Conservation (phyloP, 2,888 invertebrate genomes). For the Cetonia aurata region DNA sequence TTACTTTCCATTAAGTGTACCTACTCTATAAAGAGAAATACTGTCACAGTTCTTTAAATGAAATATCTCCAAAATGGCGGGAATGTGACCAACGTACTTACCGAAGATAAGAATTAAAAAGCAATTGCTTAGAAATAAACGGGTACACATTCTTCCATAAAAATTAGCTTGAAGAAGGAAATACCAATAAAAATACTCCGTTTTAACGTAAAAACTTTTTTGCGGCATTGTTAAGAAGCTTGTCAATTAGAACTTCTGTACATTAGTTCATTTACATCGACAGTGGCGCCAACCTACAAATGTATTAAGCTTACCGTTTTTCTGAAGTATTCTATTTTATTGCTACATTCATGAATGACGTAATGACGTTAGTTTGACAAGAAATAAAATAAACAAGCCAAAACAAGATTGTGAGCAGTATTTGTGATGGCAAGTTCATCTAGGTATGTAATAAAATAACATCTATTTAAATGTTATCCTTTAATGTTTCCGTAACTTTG, state of each 20-base stretch:
- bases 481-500: background rate
- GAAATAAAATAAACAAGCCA: conserved; percentile 27
- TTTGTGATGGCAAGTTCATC: conserved; percentile 75
- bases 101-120: too few species aligned
- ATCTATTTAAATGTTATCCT: conserved; percentile 1
- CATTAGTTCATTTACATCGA: background rate
- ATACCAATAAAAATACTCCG: too few species aligned
- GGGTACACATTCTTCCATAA: too few species aligned
- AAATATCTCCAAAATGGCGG: too few species aligned
- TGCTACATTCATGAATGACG: conserved; percentile 20
- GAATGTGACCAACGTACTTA: too few species aligned
- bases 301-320: background rate
- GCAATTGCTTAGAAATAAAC: too few species aligned
- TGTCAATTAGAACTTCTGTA: background rate
- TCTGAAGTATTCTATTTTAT: background rate
- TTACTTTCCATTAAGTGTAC: too few species aligned
- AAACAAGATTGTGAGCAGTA: background rate
- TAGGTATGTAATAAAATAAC: conserved; percentile 69
- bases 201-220: too few species aligned
- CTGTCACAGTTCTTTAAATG: too few species aligned
- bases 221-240: too few species aligned
- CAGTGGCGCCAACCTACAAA: background rate
- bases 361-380: conserved; percentile 20
- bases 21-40: too few species aligned
- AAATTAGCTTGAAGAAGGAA: too few species aligned